phyloP scores from a whole-genome alignment of 2,797 vertebrate genomes.

The Channa striata region DNA sequence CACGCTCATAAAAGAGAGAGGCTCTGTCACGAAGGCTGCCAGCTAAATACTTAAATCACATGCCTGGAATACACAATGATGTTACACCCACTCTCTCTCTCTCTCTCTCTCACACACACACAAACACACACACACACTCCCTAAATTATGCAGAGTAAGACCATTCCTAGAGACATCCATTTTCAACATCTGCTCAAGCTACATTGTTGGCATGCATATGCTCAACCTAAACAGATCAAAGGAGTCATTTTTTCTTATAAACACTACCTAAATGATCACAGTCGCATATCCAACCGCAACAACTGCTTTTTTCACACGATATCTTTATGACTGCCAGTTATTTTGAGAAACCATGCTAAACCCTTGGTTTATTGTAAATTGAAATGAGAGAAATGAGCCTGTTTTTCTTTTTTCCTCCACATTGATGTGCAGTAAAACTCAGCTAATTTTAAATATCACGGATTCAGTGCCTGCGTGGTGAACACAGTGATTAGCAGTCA shows the following conservation, averaged over 20 bases:
- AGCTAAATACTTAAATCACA: slow-evolving; percentile 81
- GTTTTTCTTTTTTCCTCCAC: not conserved
- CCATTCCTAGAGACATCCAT: slow-evolving; percentile 73
- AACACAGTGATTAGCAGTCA: slow-evolving; percentile 38
- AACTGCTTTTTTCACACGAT: slow-evolving; percentile 15
- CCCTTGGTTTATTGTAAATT: slow-evolving; percentile 1
- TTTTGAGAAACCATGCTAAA: slow-evolving; percentile 21
- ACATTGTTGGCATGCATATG: slow-evolving; percentile 66
- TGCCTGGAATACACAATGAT: slow-evolving; percentile 81
- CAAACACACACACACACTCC: slow-evolving; percentile 50
- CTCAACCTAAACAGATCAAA: slow-evolving; percentile 66
- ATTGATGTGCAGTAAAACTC: slow-evolving; percentile 4
- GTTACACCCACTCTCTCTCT: slow-evolving; percentile 55
- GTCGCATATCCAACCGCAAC: slow-evolving; percentile 29
- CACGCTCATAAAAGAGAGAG: slow-evolving; percentile 79
- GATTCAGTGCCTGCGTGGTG: slow-evolving; percentile 1
- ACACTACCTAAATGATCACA: slow-evolving; percentile 42
- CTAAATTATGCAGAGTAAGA: slow-evolving; percentile 77
- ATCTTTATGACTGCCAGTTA: slow-evolving; percentile 31
- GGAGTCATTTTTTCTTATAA: slow-evolving; percentile 29
- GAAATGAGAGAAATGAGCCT: not conserved
- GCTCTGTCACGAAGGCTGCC: slow-evolving; percentile 81
- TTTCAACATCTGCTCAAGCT: slow-evolving; percentile 73
- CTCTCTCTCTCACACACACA: slow-evolving; percentile 35
- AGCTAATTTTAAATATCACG: slow-evolving; percentile 8